Evolutionary conservation across 2,797 vertebrate species (phyloP).

Genomic region (Macropodus opercularis): DNA sequence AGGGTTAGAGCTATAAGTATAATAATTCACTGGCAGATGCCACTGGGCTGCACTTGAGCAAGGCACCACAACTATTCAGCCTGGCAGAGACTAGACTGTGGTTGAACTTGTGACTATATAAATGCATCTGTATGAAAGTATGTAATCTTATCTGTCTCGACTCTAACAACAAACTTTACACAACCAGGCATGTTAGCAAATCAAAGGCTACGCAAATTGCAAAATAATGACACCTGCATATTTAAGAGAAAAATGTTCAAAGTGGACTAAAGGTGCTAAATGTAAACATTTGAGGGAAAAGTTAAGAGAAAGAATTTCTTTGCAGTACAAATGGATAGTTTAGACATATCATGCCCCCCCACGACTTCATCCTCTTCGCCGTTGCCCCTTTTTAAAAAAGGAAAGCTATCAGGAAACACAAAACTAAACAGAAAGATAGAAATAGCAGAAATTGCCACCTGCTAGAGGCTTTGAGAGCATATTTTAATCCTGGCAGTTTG

Average conservation of each 20-base stretch:
- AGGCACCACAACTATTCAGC: slow-evolving; percentile 1
- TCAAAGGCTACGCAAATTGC: too few species aligned
- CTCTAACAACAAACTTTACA: slow-evolving; percentile 9
- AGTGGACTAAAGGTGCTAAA: too few species aligned
- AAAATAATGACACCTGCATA: too few species aligned
- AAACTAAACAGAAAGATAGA: background rate
- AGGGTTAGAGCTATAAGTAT: background rate
- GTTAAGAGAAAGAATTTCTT: background rate
- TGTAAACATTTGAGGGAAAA: too few species aligned
- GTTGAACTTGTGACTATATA: slow-evolving; percentile 21
- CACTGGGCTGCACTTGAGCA: slow-evolving; percentile 13
- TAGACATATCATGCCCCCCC: background rate
- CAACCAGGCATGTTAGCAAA: slow-evolving; percentile 6
- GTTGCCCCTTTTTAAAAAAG: background rate
- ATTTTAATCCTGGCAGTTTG: slow-evolving; percentile 49
- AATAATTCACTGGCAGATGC: background rate
- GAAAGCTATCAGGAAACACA: background rate
- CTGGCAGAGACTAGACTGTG: slow-evolving; percentile 58
- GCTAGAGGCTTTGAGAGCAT: slow-evolving; percentile 32
- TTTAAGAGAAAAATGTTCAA: too few species aligned
- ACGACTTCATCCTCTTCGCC: background rate
- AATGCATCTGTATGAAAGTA: slow-evolving; percentile 20
- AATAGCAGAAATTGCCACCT: slow-evolving; percentile 52
- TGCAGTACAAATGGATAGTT: background rate
- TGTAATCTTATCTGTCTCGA: slow-evolving; percentile 32